Percentiles rank a stretch among this genome's conserved stretches.
phyloP scores from a whole-genome alignment of 2,888 invertebrate species.

The Acanthosepion esculentum region DNA sequence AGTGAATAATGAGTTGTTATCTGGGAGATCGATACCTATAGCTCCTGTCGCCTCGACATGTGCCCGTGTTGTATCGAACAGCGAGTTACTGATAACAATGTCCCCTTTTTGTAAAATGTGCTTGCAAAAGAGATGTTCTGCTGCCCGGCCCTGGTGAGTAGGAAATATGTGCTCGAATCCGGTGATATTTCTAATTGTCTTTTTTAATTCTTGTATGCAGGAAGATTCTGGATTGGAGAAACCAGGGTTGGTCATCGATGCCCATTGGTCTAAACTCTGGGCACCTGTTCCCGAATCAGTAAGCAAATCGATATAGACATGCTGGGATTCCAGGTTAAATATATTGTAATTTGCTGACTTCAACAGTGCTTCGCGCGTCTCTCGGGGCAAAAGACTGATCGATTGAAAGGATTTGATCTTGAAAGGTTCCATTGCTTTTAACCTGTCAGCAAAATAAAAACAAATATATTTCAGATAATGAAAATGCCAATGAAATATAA shows the following conservation, averaged over 20 bases:
- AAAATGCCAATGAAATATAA: no score
- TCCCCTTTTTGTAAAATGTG: slow-evolving; percentile 38
- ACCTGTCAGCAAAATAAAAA: neutral
- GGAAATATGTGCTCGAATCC: slow-evolving; percentile 48
- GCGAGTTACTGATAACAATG: slow-evolving; percentile 49
- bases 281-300: neutral
- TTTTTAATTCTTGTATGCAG: neutral
- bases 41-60: slow-evolving; percentile 15
- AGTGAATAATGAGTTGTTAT: neutral
- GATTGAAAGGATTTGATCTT: neutral
- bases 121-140: slow-evolving; percentile 48
- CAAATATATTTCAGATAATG: neutral
- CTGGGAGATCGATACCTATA: slow-evolving; percentile 40
- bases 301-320: neutral
- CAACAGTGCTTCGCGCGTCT: neutral
- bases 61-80: slow-evolving; percentile 52
- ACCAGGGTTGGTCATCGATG: neutral
- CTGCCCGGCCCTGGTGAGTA: slow-evolving; percentile 52
- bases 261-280: neutral
- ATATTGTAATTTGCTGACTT: neutral
- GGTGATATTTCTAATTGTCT: neutral
- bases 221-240: neutral
- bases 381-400: neutral
- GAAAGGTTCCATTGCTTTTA: neutral
- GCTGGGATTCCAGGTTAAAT: neutral